Evolutionary conservation across 2,888 invertebrate genomes (phyloP).

Genomic region (Tachina lurida): DNA sequence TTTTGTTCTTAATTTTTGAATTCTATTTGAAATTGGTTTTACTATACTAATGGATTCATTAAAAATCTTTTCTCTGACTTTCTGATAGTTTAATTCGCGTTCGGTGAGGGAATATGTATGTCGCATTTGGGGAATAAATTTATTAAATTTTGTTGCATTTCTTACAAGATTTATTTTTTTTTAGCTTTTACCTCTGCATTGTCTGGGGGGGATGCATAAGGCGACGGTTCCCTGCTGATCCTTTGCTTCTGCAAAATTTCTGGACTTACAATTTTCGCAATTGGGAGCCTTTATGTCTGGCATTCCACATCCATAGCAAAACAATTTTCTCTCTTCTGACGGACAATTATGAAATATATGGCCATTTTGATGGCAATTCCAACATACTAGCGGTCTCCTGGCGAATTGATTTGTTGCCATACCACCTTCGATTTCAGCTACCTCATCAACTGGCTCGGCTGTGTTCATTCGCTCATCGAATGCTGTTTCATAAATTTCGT

Average conservation of each 20-base stretch:
- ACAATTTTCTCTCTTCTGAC: too few relatives aligned
- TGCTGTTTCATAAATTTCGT: too few relatives aligned
- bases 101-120: neutral
- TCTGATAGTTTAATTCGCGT: neutral
- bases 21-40: neutral
- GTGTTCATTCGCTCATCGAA: too few relatives aligned
- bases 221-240: neutral
- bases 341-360: too few relatives aligned
- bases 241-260: neutral
- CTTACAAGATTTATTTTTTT: neutral
- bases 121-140: conserved; percentile 12
- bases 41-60: neutral
- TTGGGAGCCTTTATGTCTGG: too few relatives aligned
- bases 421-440: too few relatives aligned
- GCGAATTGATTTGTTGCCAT: too few relatives aligned
- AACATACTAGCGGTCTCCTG: too few relatives aligned
- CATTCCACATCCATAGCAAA: too few relatives aligned
- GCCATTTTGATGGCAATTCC: too few relatives aligned
- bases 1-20: neutral
- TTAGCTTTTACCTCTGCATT: neutral
- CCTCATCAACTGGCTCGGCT: too few relatives aligned
- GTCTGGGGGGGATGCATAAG: neutral
- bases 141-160: neutral
- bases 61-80: conserved; percentile 12
- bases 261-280: too few relatives aligned